A percentile compares a stretch with the other conserved stretches of the same genome.
Evolutionary conservation across 2,888 invertebrate species (phyloP).

Genomic region (Dryomyza anilis): DNA sequence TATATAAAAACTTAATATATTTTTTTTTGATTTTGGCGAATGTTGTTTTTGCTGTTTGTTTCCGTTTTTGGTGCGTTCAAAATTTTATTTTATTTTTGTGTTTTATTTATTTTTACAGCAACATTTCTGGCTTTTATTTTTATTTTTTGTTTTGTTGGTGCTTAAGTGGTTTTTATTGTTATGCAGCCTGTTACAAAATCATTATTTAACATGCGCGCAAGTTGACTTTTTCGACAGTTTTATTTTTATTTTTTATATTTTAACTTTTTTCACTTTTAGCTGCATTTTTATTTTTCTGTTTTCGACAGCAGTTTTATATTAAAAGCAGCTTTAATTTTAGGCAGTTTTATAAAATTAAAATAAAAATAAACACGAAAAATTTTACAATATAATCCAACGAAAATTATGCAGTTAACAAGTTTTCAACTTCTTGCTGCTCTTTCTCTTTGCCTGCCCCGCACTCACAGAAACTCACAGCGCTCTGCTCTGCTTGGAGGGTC

Average conservation of each 20-base stretch:
- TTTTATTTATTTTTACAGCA: too few species aligned
- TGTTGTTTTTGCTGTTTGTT: too few species aligned
- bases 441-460: background rate
- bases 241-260: too few species aligned
- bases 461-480: conserved; percentile 16
- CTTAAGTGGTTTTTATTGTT: background rate
- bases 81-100: too few species aligned
- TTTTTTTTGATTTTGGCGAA: background rate
- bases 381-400: background rate
- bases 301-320: too few species aligned
- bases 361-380: background rate
- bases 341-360: background rate
- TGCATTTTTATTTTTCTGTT: too few species aligned
- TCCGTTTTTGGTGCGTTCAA: too few species aligned
- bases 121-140: too few species aligned
- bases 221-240: too few species aligned
- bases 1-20: background rate
- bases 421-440: conserved; percentile 10
- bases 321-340: too few species aligned
- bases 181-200: too few species aligned
- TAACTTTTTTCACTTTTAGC: background rate
- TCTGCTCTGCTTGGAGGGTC: conserved; percentile 10
- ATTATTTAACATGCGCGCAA: too few species aligned
- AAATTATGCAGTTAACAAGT: conserved; percentile 15
- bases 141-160: background rate